phyloP scores from a whole-genome alignment of 2,113 vertebrate species.

The Pterocles burchelli region DNA sequence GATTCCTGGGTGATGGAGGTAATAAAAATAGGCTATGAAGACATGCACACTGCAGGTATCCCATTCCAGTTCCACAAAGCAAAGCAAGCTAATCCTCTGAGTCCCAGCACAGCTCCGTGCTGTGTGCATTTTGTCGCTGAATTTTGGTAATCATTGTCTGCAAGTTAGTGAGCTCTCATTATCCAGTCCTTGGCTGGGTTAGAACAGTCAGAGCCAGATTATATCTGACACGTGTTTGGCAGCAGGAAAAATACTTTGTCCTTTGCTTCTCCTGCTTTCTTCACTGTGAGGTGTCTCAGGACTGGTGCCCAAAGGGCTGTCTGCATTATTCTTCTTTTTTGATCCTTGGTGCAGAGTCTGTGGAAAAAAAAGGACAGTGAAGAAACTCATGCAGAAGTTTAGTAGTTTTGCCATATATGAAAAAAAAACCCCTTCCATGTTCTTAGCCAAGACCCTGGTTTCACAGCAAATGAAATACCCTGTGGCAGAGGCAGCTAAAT shows the following conservation, averaged over 20 bases:
- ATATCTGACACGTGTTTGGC: not conserved
- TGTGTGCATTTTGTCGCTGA: not conserved
- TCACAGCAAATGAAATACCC: not conserved
- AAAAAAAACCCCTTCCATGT: not conserved
- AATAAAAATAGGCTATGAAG: not conserved
- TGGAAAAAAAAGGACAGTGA: not conserved
- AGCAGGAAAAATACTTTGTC: not conserved
- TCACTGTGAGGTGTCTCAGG: not conserved
- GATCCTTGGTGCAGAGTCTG: not conserved
- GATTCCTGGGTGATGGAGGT: not conserved
- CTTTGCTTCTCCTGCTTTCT: not conserved
- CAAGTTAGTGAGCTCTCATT: not conserved
- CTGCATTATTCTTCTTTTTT: not conserved
- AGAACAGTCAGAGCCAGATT: not conserved
- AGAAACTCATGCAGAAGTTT: not conserved
- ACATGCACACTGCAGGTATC: not conserved
- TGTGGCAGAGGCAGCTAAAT: not conserved
- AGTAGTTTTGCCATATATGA: not conserved
- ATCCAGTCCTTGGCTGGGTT: not conserved
- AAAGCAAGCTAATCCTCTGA: not conserved
- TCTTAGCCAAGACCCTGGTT: not conserved
- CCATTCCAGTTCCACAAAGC: not conserved
- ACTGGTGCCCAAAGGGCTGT: not conserved
- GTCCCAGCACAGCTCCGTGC: accelerated
- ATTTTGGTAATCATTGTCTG: not conserved